Evolutionary conservation across 2,797 vertebrate genomes (phyloP).

Genomic region (Scarus forsteni): DNA sequence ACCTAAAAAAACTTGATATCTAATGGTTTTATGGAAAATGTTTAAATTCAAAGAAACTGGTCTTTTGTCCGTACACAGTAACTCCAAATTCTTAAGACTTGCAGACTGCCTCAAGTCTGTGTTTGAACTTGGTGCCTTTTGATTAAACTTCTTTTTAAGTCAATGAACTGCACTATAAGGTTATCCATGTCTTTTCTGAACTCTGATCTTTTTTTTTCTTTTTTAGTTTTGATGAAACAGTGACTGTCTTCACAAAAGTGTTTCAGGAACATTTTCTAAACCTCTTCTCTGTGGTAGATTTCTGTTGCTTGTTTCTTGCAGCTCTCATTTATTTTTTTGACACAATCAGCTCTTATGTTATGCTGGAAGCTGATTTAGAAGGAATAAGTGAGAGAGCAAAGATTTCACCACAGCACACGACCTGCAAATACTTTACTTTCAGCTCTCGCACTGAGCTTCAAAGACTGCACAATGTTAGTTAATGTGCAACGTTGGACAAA

Average conservation of each 20-base stretch:
- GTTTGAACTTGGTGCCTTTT: too few species aligned
- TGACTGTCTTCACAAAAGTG: constrained; percentile 6
- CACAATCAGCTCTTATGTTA: constrained; percentile 36
- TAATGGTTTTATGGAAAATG: constrained; percentile 15
- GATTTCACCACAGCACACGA: constrained; percentile 51
- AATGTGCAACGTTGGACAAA: constrained; percentile 82
- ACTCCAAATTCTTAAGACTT: not conserved
- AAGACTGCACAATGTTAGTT: constrained; percentile 75
- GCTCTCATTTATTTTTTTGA: constrained; percentile 29
- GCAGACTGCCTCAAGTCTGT: too few species aligned
- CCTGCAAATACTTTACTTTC: constrained; percentile 36
- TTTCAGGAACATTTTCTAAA: not conserved
- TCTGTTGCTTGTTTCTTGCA: constrained; percentile 33
- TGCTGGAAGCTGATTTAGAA: constrained; percentile 22
- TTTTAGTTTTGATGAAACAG: too few species aligned
- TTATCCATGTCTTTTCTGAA: too few species aligned
- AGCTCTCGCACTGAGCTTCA: constrained; percentile 52
- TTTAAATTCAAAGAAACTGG: not conserved
- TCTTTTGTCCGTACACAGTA: not conserved
- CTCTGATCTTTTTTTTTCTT: too few species aligned
- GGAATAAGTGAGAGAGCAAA: constrained; percentile 27
- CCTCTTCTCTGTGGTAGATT: constrained; percentile 13
- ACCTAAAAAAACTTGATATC: not conserved
- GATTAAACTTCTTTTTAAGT: too few species aligned
- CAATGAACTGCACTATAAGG: too few species aligned